Evolutionary conservation across 2,797 vertebrate genomes (phyloP).

Genomic region (Helarctos malayanus): DNA sequence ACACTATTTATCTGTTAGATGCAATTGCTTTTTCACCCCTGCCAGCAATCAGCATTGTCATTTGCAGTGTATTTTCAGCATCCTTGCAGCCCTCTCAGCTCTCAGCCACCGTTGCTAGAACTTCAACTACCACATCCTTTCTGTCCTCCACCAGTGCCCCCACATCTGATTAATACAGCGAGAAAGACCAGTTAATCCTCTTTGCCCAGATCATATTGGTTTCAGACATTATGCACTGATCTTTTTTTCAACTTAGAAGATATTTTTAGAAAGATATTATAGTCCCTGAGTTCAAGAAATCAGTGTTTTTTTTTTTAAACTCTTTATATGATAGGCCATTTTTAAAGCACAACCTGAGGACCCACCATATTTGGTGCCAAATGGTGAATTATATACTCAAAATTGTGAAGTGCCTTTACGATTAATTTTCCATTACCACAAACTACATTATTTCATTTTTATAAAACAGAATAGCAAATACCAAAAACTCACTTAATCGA

Average conservation of each 20-base stretch:
- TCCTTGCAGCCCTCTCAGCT: not conserved
- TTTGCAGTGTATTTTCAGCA: not conserved
- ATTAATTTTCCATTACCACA: not conserved
- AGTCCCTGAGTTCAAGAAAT: not conserved
- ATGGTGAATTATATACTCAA: not conserved
- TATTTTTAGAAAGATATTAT: not conserved
- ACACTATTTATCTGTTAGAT: not conserved
- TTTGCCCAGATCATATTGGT: not conserved
- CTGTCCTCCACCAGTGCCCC: not conserved
- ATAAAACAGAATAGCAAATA: not conserved
- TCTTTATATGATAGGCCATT: not conserved
- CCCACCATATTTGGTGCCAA: not conserved
- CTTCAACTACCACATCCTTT: not conserved
- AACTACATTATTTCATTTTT: not conserved
- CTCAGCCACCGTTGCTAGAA: not conserved
- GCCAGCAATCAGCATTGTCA: not conserved
- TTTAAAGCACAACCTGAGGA: not conserved
- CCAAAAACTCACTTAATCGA: not conserved
- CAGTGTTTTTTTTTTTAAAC: not conserved
- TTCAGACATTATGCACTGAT: not conserved
- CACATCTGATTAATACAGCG: not conserved
- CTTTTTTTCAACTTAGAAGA: not conserved
- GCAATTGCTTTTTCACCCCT: not conserved
- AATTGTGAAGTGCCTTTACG: not conserved
- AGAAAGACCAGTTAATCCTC: not conserved